Evolutionary conservation across 1,140 invertebrate genomes (phyloP).

Genomic region (Brachionus sp.): DNA sequence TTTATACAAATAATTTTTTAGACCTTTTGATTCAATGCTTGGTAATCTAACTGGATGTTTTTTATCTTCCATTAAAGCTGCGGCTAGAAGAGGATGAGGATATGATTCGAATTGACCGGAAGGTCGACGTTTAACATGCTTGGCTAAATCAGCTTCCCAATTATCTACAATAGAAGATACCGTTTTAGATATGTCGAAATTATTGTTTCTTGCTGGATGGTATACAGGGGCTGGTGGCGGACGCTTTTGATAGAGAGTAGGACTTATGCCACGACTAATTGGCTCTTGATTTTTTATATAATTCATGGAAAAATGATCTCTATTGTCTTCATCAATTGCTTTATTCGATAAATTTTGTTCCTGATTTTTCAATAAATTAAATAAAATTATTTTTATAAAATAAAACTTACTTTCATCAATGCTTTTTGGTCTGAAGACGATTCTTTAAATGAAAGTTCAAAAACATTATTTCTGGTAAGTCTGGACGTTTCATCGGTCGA

Average conservation of each 20-base stretch:
- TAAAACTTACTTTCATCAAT: not conserved
- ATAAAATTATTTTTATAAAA: not conserved
- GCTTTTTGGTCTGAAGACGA: not conserved
- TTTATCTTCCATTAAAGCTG: conserved; percentile 38
- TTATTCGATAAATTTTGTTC: not conserved
- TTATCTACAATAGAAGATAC: conserved; percentile 1
- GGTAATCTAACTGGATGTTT: not conserved
- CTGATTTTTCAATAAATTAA: not conserved
- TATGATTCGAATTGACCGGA: conserved; percentile 40
- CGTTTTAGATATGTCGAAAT: conserved; percentile 4
- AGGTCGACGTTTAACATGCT: conserved; percentile 14
- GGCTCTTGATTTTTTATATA: conserved; percentile 1
- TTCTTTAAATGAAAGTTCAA: conserved; percentile 31
- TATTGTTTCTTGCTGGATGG: not conserved
- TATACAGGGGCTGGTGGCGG: conserved; percentile 8
- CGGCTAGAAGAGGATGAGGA: conserved; percentile 22
- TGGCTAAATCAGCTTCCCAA: conserved; percentile 37
- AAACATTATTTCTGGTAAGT: not conserved
- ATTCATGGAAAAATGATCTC: not conserved
- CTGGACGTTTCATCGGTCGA: not conserved
- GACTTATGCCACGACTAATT: not conserved
- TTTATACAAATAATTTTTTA: not conserved
- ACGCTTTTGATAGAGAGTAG: not conserved
- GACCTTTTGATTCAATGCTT: not conserved
- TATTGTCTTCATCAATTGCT: not conserved